Percentiles rank a stretch among this genome's conserved stretches.
Conservation (phyloP, 2,888 invertebrate genomes). For the Diarsia mendica region DNA sequence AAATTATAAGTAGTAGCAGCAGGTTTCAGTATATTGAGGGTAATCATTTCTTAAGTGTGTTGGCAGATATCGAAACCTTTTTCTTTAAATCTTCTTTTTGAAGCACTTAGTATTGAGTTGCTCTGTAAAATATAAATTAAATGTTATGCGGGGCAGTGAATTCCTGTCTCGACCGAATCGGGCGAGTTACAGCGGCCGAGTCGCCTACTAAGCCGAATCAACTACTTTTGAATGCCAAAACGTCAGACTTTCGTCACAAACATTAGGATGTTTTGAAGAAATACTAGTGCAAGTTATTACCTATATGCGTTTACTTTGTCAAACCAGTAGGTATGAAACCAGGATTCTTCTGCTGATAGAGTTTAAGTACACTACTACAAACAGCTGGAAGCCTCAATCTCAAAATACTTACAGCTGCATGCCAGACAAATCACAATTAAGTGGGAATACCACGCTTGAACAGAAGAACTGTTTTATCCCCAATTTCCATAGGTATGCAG, state of each 20-base stretch:
- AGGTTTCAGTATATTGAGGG: constrained; percentile 3
- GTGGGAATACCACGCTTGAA: background rate
- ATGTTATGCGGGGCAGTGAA: background rate
- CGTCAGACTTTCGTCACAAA: background rate
- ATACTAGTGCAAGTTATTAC: background rate
- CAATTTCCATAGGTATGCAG: constrained; percentile 12
- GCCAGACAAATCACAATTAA: constrained; percentile 1
- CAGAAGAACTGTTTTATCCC: background rate
- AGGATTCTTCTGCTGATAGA: too few species aligned
- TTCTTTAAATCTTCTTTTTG: background rate
- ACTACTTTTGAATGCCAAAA: background rate
- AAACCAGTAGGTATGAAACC: background rate
- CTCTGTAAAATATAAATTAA: background rate
- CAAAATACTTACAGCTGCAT: background rate
- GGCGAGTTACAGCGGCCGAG: too few species aligned
- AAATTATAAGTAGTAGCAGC: constrained; percentile 32
- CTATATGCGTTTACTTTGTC: background rate
- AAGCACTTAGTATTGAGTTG: background rate
- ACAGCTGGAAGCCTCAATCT: background rate
- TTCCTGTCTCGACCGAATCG: too few species aligned
- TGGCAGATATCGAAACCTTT: background rate
- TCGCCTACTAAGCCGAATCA: too few species aligned
- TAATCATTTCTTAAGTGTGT: constrained; percentile 8
- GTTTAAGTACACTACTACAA: too few species aligned
- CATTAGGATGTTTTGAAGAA: background rate